Percentiles rank a stretch among this genome's conserved stretches.
Conservation (phyloP, 1,140 invertebrate genomes). For the Vanessa tameamea region DNA sequence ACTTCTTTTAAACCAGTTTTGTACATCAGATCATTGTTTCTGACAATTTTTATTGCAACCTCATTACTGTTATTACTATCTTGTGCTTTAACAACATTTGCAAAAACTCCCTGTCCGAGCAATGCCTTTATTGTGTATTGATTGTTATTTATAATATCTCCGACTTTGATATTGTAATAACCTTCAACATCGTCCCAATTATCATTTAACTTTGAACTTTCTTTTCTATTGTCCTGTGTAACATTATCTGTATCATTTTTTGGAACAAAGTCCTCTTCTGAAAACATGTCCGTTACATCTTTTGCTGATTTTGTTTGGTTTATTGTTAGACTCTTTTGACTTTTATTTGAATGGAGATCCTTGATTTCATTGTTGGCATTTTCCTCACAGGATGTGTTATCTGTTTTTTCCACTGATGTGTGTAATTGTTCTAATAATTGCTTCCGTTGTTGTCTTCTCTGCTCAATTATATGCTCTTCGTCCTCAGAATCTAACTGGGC, state of each 20-base stretch:
- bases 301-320: constrained; percentile 35
- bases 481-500: constrained; percentile 84
- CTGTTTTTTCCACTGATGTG: constrained; percentile 38
- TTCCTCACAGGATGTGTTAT: constrained; percentile 23
- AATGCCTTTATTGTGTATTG: constrained; percentile 97
- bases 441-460: constrained; percentile 92
- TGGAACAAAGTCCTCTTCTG: constrained; percentile 66
- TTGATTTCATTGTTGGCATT: constrained; percentile 29
- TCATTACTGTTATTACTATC: constrained; percentile 92
- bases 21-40: constrained; percentile 99
- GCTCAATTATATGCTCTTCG: constrained; percentile 95
- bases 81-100: constrained; percentile 96
- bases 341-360: constrained; percentile 22
- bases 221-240: constrained; percentile 84
- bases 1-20: constrained; percentile 98
- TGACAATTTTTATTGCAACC: constrained; percentile 99
- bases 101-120: constrained; percentile 99
- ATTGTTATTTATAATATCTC: constrained; percentile 92
- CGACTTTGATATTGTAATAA: constrained; percentile 96
- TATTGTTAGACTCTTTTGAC: constrained; percentile 21
- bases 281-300: constrained; percentile 71
- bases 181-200: constrained; percentile 99
- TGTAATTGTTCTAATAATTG: constrained; percentile 88
- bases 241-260: constrained; percentile 86
- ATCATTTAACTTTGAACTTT: constrained; percentile 93